Conservation (phyloP, 2,797 vertebrate species). For the Acrossocheilus fasciatus region DNA sequence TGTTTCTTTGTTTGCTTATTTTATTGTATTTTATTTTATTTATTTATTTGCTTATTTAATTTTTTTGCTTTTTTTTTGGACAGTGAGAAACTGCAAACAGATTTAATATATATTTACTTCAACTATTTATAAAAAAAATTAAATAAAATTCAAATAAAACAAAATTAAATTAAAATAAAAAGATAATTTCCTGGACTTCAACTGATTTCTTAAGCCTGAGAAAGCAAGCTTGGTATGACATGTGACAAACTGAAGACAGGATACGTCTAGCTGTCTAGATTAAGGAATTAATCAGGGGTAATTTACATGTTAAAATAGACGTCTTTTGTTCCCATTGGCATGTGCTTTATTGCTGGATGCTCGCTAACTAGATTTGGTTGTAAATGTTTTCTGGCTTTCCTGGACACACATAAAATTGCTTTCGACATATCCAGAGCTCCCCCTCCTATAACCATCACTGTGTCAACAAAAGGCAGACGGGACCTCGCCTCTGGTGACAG, state of each 20-base stretch:
- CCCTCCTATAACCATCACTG: constrained; percentile 40
- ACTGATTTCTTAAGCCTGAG: constrained; percentile 8
- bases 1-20: no score
- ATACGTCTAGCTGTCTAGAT: constrained; percentile 45
- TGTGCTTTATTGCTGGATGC: constrained; percentile 43
- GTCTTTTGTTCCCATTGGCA: constrained; percentile 50
- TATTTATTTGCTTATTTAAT: no score
- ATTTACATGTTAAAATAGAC: constrained; percentile 57
- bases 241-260: constrained; percentile 27
- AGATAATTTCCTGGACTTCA: neutral
- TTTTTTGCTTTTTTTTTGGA: no score
- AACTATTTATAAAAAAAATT: neutral
- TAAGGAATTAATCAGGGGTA: constrained; percentile 53
- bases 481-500: constrained; percentile 42
- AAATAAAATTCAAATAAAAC: neutral
- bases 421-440: constrained; percentile 46
- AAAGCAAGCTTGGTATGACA: neutral
- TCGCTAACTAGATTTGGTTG: constrained; percentile 57
- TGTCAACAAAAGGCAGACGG: constrained; percentile 60
- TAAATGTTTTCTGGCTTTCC: constrained; percentile 53
- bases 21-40: no score
- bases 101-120: neutral
- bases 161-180: neutral
- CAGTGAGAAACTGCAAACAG: no score
- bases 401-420: constrained; percentile 52